These are phyloP conservation scores for Tipula unca DNA, from an alignment of 2,888 invertebrate species.

Conservation along the genomic window DNA sequence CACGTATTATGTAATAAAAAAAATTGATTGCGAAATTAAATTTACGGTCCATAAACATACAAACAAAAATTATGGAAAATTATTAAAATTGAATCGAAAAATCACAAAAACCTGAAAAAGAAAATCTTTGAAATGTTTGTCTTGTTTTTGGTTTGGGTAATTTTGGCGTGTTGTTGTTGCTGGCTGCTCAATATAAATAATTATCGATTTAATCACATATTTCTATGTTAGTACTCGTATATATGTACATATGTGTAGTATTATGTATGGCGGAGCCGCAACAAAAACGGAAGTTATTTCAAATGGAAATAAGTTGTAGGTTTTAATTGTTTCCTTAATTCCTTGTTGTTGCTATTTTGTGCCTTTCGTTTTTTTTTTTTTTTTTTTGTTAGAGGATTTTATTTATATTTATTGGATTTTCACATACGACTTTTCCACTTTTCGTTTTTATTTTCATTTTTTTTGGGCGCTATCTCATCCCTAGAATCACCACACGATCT, in stretches of 20 bases:
- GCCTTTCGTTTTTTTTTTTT: neutral
- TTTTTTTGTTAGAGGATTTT: neutral
- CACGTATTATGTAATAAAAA: neutral
- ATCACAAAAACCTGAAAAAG: neutral
- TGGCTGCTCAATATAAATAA: neutral
- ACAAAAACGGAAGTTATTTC: neutral
- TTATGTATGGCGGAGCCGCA: neutral
- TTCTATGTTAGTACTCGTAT: neutral
- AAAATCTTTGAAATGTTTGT: neutral
- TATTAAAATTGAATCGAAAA: neutral
- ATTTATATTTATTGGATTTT: neutral
- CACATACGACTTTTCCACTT: neutral
- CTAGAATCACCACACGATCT: neutral
- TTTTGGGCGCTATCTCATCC: neutral
- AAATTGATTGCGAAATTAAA: neutral
- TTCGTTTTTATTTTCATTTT: neutral
- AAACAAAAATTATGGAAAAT: neutral
- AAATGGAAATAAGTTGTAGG: neutral
- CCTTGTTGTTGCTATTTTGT: neutral
- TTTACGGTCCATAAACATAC: neutral
- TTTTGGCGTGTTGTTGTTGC: neutral
- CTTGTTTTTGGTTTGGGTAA: neutral
- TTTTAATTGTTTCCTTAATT: neutral
- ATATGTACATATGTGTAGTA: neutral
- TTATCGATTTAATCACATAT: neutral